Evolutionary conservation across 2,888 invertebrate species (phyloP), one percentile per base, ranked within the genome.

Genomic region (Pteria penguin): DNA sequence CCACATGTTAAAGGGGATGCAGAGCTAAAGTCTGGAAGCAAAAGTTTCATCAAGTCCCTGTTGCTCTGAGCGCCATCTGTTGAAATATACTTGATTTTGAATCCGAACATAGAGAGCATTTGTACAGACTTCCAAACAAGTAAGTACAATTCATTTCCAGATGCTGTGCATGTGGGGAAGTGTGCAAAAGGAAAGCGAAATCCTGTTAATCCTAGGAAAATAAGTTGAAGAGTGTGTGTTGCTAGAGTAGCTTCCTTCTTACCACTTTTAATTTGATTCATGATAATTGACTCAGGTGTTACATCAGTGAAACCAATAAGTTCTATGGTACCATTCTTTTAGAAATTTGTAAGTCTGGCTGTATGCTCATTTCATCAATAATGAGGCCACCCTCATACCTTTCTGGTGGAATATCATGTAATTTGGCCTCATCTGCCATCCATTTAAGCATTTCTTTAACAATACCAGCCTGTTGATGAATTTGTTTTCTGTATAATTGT

Each of bases 281-380:
- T 45, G 18, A 60, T 33, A 29, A 66, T 36, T 26, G 73, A 72
- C 36, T 78, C 78, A 54, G 63, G 54, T 45, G 32, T 52, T 18
- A 55, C 36, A 29, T 78, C 66, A 57, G 65, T 55, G 45, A 74
- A 79, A 24, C 79, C 77, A 55, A 82, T 77, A 2, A 82, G 36
- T 58, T 81, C 57, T n/a, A 79, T 75, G 24, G 66, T 66, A 11
- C 71, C 68, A 26, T 61, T 31, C 32, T 54, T 65, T 73, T 77
- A 27, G 66, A 69, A 14, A 80, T 31, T 61, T 83, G 80, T n/a
- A 81, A 26, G 58, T 83, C 79, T 29, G 72, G 72, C 52, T 83
- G 77, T 22, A 83, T 83, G 4, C 79, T 76, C 82, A 83, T 82
- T 65, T 83, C 80, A 73, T 81, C 81, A 11, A 80, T 54, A 5